Conservation (phyloP, 2,113 vertebrate genomes). For the Nesospiza acunhae region DNA sequence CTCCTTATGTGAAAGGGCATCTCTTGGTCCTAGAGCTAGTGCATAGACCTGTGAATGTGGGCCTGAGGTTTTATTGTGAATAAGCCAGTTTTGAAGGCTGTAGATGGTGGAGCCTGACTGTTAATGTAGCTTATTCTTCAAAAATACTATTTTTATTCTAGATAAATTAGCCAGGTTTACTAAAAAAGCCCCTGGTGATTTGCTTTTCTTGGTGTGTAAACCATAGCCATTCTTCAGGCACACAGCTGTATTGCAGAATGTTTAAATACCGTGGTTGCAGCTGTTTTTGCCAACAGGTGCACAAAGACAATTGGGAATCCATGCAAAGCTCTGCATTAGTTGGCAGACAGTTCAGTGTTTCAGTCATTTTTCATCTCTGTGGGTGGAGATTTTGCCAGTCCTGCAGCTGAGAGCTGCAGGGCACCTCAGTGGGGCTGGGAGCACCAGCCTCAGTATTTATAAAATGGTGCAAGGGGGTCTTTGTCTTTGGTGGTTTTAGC, state of each 20-base stretch:
- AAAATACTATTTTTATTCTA: neutral
- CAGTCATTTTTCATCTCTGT: conserved; percentile 16
- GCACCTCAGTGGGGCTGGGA: neutral
- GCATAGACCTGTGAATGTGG: fast-evolving
- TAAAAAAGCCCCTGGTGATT: neutral
- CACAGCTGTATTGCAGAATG: neutral
- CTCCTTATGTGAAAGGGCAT: neutral
- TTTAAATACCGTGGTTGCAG: neutral
- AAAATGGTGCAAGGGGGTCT: neutral
- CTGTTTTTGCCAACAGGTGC: conserved; percentile 58
- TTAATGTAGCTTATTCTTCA: neutral
- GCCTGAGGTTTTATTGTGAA: neutral
- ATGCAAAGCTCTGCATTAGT: neutral
- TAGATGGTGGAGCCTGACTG: neutral
- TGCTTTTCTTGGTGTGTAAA: neutral
- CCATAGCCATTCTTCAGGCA: neutral
- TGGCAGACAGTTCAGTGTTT: neutral
- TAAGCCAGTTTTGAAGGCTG: neutral
- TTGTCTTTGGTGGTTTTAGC: neutral
- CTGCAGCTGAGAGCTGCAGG: neutral
- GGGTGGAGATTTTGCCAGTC: neutral
- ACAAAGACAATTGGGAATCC: neutral
- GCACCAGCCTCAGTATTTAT: neutral
- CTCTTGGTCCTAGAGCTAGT: neutral
- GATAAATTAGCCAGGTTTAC: neutral